Evolutionary conservation across 1,140 invertebrate genomes (phyloP).

Genomic region (Drosophila asahinai): DNA sequence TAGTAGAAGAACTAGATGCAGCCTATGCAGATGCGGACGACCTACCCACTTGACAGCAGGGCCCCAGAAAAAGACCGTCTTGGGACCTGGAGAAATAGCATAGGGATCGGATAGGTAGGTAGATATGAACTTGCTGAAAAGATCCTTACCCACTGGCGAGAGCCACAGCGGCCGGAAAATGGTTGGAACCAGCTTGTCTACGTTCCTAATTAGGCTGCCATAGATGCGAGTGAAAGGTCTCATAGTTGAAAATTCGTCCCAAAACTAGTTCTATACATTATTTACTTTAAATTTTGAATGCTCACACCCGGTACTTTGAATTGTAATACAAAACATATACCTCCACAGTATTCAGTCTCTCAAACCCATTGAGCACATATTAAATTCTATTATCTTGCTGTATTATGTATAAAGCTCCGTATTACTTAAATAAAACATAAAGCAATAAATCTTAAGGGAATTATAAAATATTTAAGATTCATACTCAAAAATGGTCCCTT

Average conservation of each 20-base stretch:
- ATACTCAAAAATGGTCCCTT: too few species aligned
- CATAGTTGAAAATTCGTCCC: slow-evolving; percentile 16
- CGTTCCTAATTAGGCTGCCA: slow-evolving; percentile 4
- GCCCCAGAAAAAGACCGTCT: slow-evolving; percentile 21
- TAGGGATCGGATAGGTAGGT: background rate
- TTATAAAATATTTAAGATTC: background rate
- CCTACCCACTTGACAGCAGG: slow-evolving; percentile 36
- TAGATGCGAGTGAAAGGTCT: slow-evolving; percentile 14
- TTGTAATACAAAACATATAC: too few species aligned
- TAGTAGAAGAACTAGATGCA: background rate
- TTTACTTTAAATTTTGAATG: slow-evolving; percentile 14
- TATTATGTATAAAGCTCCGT: too few species aligned
- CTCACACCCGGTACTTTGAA: background rate
- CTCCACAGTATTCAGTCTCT: too few species aligned
- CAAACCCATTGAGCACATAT: too few species aligned
- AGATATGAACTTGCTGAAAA: background rate
- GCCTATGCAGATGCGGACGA: background rate
- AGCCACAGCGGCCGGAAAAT: slow-evolving; percentile 16
- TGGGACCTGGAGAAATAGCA: slow-evolving; percentile 6
- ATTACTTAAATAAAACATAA: too few species aligned
- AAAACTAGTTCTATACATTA: background rate
- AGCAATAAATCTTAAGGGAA: too few species aligned
- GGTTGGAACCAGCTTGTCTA: background rate
- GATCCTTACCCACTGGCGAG: slow-evolving; percentile 20
- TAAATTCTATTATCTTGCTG: too few species aligned